Base-by-base conservation (phyloP, 2,113 vertebrate genomes). In the Chionis minor region DNA sequence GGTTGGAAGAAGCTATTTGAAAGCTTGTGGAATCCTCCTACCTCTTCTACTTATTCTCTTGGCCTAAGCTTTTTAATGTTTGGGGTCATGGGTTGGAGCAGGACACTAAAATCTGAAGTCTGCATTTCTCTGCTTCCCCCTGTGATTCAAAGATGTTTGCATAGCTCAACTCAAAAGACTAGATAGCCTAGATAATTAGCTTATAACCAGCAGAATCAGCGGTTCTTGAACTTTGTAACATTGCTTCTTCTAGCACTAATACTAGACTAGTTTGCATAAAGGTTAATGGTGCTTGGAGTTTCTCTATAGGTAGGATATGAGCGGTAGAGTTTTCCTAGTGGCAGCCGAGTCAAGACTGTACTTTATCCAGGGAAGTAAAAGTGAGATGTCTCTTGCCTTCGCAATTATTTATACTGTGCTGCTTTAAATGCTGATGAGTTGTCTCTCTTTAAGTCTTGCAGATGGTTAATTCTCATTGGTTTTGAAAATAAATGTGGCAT, bases 341-440 rank as follows among this genome's bases (percentile, higher is more conserved):
- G 32, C 26, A 54, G 10, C 38, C 27, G 56, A 85, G 51, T 61
- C 67, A 78, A 14, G 90, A 86, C 12, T 17, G 12, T 45, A 5
- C 63, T 83, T 83, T 70, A 21, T 77, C 51, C 4, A 32, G 28
- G 32, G 59, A 90, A 72, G 42, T 79, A 55, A 40, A 78, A 84
- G 45, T 58, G 72, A 72, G 49, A 38, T 81, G 38, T 52, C 45
- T 59, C 30, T 90, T 82, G 35, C 54, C 49, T 44, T 65, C 86
- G 80, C 38, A 85, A n/a, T 88, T 86, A 56, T 73, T 93, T 92
- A 86, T 88, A 69, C 40, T 65, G 2, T 56, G 40, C 27, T 82
- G 45, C 61, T 88, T 44, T 77, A 88, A 90, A 66, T 88, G 74
- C 63, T 92, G 51, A 70, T 86, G 67, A 86, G 16, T 54, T 71